Evolutionary conservation across 2,888 invertebrate species (phyloP).

Genomic region (Apamea anceps): DNA sequence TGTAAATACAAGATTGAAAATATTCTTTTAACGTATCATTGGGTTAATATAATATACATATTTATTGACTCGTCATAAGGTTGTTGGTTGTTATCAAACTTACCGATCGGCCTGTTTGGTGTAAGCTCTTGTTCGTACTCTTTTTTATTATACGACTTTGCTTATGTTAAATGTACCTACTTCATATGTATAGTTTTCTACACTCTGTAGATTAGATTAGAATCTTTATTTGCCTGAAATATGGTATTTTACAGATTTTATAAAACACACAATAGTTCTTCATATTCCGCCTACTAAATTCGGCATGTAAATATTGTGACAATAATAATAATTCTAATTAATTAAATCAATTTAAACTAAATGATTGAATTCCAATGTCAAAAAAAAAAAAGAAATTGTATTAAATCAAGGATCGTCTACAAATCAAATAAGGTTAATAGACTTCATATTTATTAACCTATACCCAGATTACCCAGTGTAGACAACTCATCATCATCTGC

Average conservation of each 20-base stretch:
- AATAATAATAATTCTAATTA: too few relatives aligned
- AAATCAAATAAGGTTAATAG: neutral
- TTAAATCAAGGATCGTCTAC: too few relatives aligned
- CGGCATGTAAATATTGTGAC: too few relatives aligned
- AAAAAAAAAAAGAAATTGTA: too few relatives aligned
- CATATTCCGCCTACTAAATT: too few relatives aligned
- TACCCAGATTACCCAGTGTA: neutral
- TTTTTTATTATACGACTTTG: neutral
- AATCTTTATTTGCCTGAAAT: too few relatives aligned
- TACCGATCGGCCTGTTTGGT: neutral
- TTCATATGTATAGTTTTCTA: neutral
- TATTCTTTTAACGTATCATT: conserved; percentile 10
- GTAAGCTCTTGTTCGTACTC: neutral
- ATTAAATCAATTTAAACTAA: too few relatives aligned
- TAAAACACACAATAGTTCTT: too few relatives aligned
- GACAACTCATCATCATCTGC: too few relatives aligned
- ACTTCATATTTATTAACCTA: neutral
- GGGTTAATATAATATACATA: neutral
- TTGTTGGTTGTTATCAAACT: conserved; percentile 1
- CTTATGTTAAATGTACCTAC: neutral
- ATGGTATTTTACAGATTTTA: too few relatives aligned
- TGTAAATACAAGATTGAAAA: conserved; percentile 7
- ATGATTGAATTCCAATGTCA: too few relatives aligned
- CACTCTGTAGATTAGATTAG: too few relatives aligned
- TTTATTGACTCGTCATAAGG: neutral